These are phyloP conservation scores for Zosterops lateralis DNA, from an alignment of 2,113 vertebrate genomes.

Conservation along the genomic window DNA sequence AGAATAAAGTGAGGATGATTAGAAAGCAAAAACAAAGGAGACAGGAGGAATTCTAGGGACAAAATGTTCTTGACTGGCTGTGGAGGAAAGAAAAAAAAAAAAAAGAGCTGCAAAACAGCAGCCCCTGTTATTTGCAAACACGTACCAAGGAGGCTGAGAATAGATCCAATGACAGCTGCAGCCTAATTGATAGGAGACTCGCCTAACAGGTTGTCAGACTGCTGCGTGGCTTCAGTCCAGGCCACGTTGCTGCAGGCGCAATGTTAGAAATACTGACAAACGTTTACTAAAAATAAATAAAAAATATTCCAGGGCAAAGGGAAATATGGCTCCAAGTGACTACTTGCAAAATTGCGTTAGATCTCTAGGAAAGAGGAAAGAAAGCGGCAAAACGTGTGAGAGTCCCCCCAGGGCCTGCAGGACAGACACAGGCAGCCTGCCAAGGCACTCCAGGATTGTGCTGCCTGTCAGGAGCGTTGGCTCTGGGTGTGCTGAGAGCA, in stretches of 20 bases:
- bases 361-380: conserved; percentile 56
- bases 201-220: conserved; percentile 70
- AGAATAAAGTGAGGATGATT: not conserved
- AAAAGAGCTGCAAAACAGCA: conserved; percentile 35
- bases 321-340: conserved; percentile 45
- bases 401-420: conserved; percentile 24
- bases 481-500: conserved; percentile 36
- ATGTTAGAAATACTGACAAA: conserved; percentile 66
- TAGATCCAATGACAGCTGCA: conserved; percentile 66
- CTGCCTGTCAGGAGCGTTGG: conserved; percentile 50
- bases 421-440: conserved; percentile 24
- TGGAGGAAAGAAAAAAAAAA: not conserved
- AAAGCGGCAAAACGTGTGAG: not conserved
- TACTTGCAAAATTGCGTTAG: conserved; percentile 27
- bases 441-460: conserved; percentile 60
- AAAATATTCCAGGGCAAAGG: conserved; percentile 51
- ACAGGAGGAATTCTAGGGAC: conserved; percentile 11
- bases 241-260: conserved; percentile 46
- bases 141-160: conserved; percentile 65
- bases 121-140: conserved; percentile 64
- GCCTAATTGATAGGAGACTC: conserved; percentile 70
- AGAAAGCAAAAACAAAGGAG: conserved; percentile 37
- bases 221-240: conserved; percentile 59
- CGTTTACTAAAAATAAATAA: conserved; percentile 60
- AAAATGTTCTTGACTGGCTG: conserved; percentile 47